Evolutionary conservation across 2,113 vertebrate species (phyloP), one percentile per base, ranked within the genome.

Genomic region (Lophochroa leadbeateri): DNA sequence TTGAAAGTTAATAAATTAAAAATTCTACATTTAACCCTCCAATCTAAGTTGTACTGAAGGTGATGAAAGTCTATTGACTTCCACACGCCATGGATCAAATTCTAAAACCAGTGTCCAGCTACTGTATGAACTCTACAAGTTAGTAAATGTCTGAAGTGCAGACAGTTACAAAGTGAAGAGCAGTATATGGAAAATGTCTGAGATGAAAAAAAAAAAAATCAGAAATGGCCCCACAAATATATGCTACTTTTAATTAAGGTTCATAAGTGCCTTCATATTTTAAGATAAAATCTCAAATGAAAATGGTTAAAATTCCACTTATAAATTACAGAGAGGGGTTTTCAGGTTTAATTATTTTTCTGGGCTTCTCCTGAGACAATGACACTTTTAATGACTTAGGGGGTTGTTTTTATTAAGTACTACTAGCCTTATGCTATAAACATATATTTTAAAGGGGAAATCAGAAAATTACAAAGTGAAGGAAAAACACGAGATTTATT

Each of bases 41-140:
- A 76, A 61, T 90, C 64, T 86, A 78, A 64, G 60, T 64, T 81
- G 17, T 60, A 24, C 67, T 84, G 60, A 84, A 53, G 47, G 41
- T 93, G 86, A 92, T 95, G 88, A 95, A 95, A 94, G 88, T 78
- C 87, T 93, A 60, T 88, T 92, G 92, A 94, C 92, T 95, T 93
- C 88, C 41, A 83, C 53, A 81, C 92, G 72, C 92, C 80, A 93
- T 41, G 79, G 90, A 95, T 92, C 94, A 96, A 93, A 86, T 92
- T 96, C 88, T 92, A 93, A 96, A 96, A 95, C 14, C 64, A 63
- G 80, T 75, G 39, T 88, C 55, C 8, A 0, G 64, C 96, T 95
- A 95, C 90, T 75, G 92, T 92, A 92, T 71, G 92, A 92, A 70
- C 80, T 81, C 92, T 70, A 83, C 80, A 37, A 94, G 93, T 97